These are phyloP conservation scores for Drosophila neotestacea DNA, from an alignment of 2,888 invertebrate species.

Conservation along the genomic window DNA sequence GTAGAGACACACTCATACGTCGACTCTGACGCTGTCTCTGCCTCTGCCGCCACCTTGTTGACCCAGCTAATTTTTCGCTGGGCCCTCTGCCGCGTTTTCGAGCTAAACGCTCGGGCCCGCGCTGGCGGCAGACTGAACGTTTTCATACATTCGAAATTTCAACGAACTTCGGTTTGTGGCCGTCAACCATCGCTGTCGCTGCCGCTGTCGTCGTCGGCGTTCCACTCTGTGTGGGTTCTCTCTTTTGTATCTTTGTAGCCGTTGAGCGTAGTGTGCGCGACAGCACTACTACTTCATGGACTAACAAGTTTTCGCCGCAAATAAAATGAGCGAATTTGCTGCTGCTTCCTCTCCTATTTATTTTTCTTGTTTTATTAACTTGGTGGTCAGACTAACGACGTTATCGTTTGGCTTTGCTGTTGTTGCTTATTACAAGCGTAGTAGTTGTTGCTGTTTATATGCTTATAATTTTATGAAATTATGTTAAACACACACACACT, in stretches of 20 bases:
- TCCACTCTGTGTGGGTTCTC: constrained; percentile 47
- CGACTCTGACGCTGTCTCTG: constrained; percentile 12
- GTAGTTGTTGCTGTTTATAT: constrained; percentile 36
- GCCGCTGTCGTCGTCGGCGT: constrained; percentile 59
- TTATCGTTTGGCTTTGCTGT: constrained; percentile 17
- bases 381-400: constrained; percentile 13
- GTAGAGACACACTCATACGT: constrained; percentile 18
- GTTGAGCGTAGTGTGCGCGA: neutral
- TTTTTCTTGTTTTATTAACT: constrained; percentile 30
- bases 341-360: constrained; percentile 10
- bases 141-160: constrained; percentile 77
- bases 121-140: constrained; percentile 78
- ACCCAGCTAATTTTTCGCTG: constrained; percentile 61
- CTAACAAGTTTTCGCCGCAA: constrained; percentile 39
- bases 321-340: neutral
- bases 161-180: constrained; percentile 71
- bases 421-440: constrained; percentile 31
- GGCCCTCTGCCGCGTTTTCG: constrained; percentile 71
- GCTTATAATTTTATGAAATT: constrained; percentile 31
- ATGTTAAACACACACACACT: constrained; percentile 3
- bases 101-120: constrained; percentile 74
- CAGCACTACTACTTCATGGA: neutral
- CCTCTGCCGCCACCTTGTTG: constrained; percentile 42
- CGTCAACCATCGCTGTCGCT: constrained; percentile 47
- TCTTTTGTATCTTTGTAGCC: constrained; percentile 58